Percentiles rank a stretch among this genome's conserved stretches.
phyloP scores from a whole-genome alignment of 2,797 vertebrate genomes.

The Trachops cirrhosus region DNA sequence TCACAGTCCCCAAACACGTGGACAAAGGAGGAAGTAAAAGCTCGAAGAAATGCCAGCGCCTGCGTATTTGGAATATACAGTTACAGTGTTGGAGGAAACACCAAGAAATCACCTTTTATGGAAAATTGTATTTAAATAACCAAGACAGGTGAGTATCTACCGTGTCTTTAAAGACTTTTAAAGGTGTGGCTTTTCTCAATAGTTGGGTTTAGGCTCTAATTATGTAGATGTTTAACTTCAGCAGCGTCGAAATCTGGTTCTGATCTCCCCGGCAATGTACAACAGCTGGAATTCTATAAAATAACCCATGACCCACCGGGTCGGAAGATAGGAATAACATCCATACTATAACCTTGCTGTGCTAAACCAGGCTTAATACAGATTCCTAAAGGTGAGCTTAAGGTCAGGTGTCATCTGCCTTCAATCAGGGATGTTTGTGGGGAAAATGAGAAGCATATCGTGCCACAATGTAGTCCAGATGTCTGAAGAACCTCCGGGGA shows the following conservation, averaged over 20 bases:
- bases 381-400: constrained; percentile 66
- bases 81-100: background rate
- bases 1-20: background rate
- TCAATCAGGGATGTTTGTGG: constrained; percentile 68
- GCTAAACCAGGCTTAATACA: constrained; percentile 58
- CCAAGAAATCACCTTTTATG: constrained; percentile 13
- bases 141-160: constrained; percentile 8
- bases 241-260: constrained; percentile 59
- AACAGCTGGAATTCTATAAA: constrained; percentile 57
- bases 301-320: constrained; percentile 44
- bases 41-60: background rate
- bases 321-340: constrained; percentile 58
- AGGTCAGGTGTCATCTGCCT: constrained; percentile 73
- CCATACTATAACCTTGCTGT: constrained; percentile 41
- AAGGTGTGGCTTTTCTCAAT: constrained; percentile 41
- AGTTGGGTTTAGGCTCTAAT: constrained; percentile 31
- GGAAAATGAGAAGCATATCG: constrained; percentile 66
- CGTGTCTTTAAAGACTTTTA: background rate
- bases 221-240: constrained; percentile 58
- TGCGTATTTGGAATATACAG: background rate
- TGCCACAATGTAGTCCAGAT: constrained; percentile 62
- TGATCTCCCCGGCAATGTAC: constrained; percentile 39
- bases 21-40: background rate
- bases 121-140: background rate
- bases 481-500: constrained; percentile 62